These are phyloP conservation scores for Styela plicata DNA, from an alignment of 23 tunicate genomes.

Conservation along the genomic window DNA sequence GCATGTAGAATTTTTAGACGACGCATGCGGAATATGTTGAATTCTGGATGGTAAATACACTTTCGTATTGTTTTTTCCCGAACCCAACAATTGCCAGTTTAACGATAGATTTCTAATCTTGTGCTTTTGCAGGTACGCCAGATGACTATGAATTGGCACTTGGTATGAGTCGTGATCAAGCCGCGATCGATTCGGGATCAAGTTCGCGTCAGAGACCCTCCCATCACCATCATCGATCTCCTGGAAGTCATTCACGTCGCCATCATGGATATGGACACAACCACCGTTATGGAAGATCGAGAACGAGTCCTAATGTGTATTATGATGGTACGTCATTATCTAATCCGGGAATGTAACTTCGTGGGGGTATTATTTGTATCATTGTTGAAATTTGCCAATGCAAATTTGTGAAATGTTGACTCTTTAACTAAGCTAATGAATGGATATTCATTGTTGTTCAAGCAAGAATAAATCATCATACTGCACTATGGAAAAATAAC, in stretches of 20 bases:
- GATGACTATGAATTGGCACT: conserved; percentile 3
- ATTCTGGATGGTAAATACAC: background rate
- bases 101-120: background rate
- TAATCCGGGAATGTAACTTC: too few species aligned
- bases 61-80: background rate
- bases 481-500: too few species aligned
- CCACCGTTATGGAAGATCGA: background rate
- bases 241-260: background rate
- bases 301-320: conserved; percentile 10
- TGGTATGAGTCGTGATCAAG: conserved; percentile 1
- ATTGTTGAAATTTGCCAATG: too few species aligned
- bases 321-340: conserved; percentile 20
- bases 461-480: too few species aligned
- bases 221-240: background rate
- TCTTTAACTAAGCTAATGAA: too few species aligned
- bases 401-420: too few species aligned
- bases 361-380: too few species aligned
- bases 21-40: background rate
- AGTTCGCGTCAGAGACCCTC: conserved; percentile 9
- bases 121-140: background rate
- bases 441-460: too few species aligned
- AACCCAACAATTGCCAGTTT: background rate
- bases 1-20: background rate
- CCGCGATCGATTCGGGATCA: background rate
- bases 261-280: background rate